These are phyloP conservation scores for Macrotis lagotis DNA, from an alignment of 2,113 vertebrate genomes.

Conservation along the genomic window DNA sequence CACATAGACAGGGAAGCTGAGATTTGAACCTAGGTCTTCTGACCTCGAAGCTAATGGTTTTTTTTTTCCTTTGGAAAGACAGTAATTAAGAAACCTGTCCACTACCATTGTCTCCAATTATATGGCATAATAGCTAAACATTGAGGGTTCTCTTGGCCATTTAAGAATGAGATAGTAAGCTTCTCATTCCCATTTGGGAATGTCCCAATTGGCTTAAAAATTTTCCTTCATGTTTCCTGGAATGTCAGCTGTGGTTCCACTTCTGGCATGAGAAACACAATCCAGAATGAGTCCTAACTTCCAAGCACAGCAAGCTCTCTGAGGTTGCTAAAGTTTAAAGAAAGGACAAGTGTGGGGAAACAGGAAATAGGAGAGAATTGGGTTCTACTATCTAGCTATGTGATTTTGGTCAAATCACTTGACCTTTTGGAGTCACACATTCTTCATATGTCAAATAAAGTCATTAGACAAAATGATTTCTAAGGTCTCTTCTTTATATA, in stretches of 20 bases:
- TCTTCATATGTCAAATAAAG: background rate
- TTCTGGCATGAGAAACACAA: background rate
- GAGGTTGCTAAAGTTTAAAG: background rate
- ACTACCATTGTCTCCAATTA: background rate
- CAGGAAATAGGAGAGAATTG: background rate
- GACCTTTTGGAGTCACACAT: background rate
- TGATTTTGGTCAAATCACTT: slow-evolving; percentile 1
- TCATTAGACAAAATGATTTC: background rate
- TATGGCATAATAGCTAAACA: background rate
- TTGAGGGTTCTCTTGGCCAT: background rate
- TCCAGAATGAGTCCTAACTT: background rate
- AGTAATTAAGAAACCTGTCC: background rate
- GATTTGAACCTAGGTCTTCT: background rate
- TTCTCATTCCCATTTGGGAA: background rate
- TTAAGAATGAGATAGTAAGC: background rate
- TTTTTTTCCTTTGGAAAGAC: background rate
- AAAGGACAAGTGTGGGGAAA: fast-evolving
- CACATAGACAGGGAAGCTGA: background rate
- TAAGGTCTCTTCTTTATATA: background rate
- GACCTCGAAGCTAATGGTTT: background rate
- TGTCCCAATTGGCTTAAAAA: background rate
- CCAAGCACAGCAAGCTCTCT: background rate
- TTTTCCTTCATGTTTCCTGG: background rate
- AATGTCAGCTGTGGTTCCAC: background rate
- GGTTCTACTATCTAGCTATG: background rate